Evolutionary conservation across 2,113 vertebrate genomes (phyloP).

Genomic region (Thunnus maccoyii): DNA sequence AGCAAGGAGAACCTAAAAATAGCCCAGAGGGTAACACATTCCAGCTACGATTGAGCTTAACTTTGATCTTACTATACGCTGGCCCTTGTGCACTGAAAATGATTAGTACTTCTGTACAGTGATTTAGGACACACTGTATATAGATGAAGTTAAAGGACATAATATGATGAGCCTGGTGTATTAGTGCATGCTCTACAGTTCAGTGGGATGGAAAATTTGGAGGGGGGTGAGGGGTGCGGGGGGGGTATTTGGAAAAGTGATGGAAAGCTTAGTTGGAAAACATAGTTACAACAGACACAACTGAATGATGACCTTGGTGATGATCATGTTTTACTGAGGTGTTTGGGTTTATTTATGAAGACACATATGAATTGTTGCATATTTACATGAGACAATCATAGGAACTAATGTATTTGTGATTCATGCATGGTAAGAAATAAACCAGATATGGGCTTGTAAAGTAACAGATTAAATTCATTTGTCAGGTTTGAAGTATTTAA

Average conservation of each 20-base stretch:
- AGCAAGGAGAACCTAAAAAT: constrained; percentile 81
- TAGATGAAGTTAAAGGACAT: constrained; percentile 66
- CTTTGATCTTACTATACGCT: constrained; percentile 76
- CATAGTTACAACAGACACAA: constrained; percentile 36
- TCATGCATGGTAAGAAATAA: constrained; percentile 1
- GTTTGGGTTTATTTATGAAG: not conserved
- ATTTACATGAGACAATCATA: too few species aligned
- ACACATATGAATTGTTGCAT: not conserved
- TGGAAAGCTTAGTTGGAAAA: constrained; percentile 45
- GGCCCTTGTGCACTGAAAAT: constrained; percentile 75
- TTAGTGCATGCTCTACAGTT: constrained; percentile 49
- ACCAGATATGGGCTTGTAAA: not conserved
- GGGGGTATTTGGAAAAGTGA: constrained; percentile 48
- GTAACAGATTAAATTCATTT: not conserved
- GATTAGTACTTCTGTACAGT: constrained; percentile 80
- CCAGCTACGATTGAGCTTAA: constrained; percentile 71
- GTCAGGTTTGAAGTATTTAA: not conserved
- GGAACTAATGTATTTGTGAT: not conserved
- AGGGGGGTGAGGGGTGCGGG: constrained; percentile 10
- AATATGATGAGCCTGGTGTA: constrained; percentile 53
- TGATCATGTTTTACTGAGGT: constrained; percentile 22
- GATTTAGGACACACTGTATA: constrained; percentile 67
- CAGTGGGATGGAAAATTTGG: constrained; percentile 63
- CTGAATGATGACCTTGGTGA: constrained; percentile 53
- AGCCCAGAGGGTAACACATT: constrained; percentile 72